Evolutionary conservation across 1,140 invertebrate genomes (phyloP).

Genomic region (Pseudoatta argentina): DNA sequence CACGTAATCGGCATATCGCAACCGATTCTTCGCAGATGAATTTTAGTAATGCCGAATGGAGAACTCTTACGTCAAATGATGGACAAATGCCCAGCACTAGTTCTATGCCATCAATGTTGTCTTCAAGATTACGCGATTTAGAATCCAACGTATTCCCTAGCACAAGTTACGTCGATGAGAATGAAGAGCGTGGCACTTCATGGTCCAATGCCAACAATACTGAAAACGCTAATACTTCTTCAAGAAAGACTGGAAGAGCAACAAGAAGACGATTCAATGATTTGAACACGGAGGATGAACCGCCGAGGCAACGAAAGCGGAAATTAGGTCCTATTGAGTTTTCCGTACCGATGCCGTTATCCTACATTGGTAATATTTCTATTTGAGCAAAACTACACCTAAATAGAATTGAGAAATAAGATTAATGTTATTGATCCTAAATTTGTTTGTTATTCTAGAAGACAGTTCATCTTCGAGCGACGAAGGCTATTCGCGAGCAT

Average conservation of each 20-base stretch:
- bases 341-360: not conserved
- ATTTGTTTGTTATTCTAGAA: slow-evolving; percentile 35
- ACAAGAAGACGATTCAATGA: slow-evolving; percentile 18
- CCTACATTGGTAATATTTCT: slow-evolving; percentile 37
- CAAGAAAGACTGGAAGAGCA: slow-evolving; percentile 9
- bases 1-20: slow-evolving; percentile 44
- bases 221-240: slow-evolving; percentile 1
- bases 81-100: slow-evolving; percentile 58
- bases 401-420: slow-evolving; percentile 15
- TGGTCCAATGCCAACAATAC: slow-evolving; percentile 1
- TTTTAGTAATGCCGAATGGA: slow-evolving; percentile 43
- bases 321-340: slow-evolving; percentile 28
- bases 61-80: slow-evolving; percentile 11
- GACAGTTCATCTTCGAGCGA: slow-evolving; percentile 76
- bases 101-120: not conserved
- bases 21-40: slow-evolving; percentile 28
- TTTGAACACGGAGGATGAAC: slow-evolving; percentile 62
- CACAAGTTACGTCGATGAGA: slow-evolving; percentile 14
- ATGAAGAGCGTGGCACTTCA: not conserved
- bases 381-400: not conserved
- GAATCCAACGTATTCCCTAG: slow-evolving; percentile 42
- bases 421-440: not conserved
- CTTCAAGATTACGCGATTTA: not conserved
- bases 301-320: slow-evolving; percentile 62
- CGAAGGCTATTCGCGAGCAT: slow-evolving; percentile 66